phyloP scores from a whole-genome alignment of 2,888 invertebrate species.

The Andrena hattorfiana region DNA sequence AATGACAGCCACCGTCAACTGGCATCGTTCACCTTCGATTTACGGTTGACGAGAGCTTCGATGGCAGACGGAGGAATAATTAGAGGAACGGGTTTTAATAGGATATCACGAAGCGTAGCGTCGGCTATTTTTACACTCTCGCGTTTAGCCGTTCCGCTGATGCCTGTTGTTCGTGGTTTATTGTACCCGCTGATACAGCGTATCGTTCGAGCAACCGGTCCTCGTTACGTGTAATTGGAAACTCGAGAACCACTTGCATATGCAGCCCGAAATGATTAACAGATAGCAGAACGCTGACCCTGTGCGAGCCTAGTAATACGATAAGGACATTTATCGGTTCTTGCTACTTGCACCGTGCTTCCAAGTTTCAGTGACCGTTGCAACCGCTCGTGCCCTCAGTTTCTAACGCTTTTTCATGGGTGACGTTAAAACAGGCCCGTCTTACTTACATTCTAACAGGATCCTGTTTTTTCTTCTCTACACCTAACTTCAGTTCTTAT shows the following conservation, averaged over 20 bases:
- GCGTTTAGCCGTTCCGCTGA: conserved; percentile 21
- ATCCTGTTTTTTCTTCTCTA: too few species aligned
- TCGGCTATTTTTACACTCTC: conserved; percentile 3
- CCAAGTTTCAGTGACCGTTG: background rate
- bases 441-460: background rate
- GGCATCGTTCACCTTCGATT: conserved; percentile 6
- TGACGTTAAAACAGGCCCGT: background rate
- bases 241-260: conserved; percentile 76
- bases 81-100: background rate
- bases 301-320: conserved; percentile 39
- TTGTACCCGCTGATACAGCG: conserved; percentile 60
- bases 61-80: background rate
- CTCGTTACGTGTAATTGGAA: conserved; percentile 76
- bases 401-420: conserved; percentile 2
- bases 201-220: conserved; percentile 60
- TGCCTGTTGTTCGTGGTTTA: conserved; percentile 55
- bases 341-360: conserved; percentile 28
- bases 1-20: background rate
- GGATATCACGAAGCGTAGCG: background rate
- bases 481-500: too few species aligned
- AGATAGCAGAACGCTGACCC: conserved; percentile 61
- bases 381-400: background rate
- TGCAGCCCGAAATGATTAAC: conserved; percentile 69
- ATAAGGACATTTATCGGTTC: conserved; percentile 49
- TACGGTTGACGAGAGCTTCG: background rate